Percentiles rank a stretch among this genome's conserved stretches.
phyloP scores from a whole-genome alignment of 2,797 vertebrate species.

The Siniperca undulata region DNA sequence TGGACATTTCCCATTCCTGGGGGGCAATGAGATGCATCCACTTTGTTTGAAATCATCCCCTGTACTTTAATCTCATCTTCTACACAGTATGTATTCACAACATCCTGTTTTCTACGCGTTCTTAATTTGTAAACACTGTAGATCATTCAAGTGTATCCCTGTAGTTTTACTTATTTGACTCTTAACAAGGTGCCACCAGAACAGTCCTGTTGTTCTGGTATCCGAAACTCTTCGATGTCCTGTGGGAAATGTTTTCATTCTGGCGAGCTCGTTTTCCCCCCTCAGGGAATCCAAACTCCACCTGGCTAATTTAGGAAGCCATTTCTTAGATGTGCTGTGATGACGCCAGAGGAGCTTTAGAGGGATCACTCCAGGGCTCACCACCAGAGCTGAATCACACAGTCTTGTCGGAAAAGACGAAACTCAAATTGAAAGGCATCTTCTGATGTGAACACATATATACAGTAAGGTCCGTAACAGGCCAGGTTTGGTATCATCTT shows the following conservation, averaged over 20 bases:
- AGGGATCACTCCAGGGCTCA: slow-evolving; percentile 40
- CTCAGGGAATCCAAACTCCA: slow-evolving; percentile 75
- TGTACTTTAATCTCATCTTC: slow-evolving; percentile 29
- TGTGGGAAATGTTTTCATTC: slow-evolving; percentile 55
- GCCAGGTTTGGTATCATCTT: slow-evolving; percentile 17
- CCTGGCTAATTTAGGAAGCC: slow-evolving; percentile 58
- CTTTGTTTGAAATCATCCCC: neutral
- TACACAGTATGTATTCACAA: neutral
- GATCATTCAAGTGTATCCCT: slow-evolving; percentile 28
- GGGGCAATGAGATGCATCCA: slow-evolving; percentile 27
- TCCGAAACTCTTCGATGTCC: slow-evolving; percentile 30
- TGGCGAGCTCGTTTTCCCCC: slow-evolving; percentile 40
- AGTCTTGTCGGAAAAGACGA: slow-evolving; percentile 1
- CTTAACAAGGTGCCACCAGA: slow-evolving; percentile 51
- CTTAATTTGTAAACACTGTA: slow-evolving; percentile 24
- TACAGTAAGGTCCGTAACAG: neutral
- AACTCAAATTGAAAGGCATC: slow-evolving; percentile 11
- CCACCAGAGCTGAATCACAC: slow-evolving; percentile 21
- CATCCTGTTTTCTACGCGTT: slow-evolving; percentile 7
- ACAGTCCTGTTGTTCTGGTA: slow-evolving; percentile 41
- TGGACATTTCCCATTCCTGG: slow-evolving; percentile 24
- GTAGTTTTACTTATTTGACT: slow-evolving; percentile 15
- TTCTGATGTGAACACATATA: slow-evolving; percentile 13
- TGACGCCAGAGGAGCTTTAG: slow-evolving; percentile 46
- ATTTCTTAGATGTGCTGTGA: slow-evolving; percentile 37